Conservation (phyloP, 2,797 vertebrate species). For the Valencia hispanica region DNA sequence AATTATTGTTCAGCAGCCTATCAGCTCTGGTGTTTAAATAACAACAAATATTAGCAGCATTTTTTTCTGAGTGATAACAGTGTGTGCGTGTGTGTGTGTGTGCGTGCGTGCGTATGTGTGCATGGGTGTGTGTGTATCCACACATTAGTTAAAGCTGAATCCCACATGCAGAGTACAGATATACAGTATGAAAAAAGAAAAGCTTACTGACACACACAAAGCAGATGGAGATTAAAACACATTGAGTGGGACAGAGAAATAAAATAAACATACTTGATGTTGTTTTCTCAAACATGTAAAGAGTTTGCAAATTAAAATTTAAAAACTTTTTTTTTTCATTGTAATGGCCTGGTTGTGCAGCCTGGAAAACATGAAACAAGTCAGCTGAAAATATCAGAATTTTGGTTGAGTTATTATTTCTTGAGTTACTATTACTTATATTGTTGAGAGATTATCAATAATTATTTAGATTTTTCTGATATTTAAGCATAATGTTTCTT, state of each 20-base stretch:
- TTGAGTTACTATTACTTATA: not conserved
- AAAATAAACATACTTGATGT: conserved; percentile 4
- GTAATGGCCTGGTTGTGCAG: not conserved
- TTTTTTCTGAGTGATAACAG: conserved; percentile 22
- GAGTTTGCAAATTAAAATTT: not conserved
- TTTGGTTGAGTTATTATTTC: not conserved
- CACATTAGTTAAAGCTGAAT: conserved; percentile 40
- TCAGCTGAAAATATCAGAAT: not conserved
- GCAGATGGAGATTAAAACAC: conserved; percentile 1
- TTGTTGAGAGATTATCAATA: not conserved
- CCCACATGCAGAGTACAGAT: conserved; percentile 45
- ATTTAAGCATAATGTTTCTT: conserved; percentile 9
- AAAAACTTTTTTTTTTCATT: not conserved
- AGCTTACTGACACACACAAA: conserved; percentile 13
- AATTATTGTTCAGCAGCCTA: conserved; percentile 80
- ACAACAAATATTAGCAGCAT: conserved; percentile 65
- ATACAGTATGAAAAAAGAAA: conserved; percentile 1
- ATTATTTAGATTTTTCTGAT: not conserved
- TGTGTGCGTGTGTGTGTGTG: conserved; percentile 11
- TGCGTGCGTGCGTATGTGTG: conserved; percentile 9
- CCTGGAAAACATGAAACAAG: not conserved
- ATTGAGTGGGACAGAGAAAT: conserved; percentile 1
- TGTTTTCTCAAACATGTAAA: conserved; percentile 21
- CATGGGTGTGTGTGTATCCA: conserved; percentile 14
- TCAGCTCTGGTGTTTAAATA: conserved; percentile 79